phyloP scores from a whole-genome alignment of 2,888 invertebrate genomes.

The Phortica magna region DNA sequence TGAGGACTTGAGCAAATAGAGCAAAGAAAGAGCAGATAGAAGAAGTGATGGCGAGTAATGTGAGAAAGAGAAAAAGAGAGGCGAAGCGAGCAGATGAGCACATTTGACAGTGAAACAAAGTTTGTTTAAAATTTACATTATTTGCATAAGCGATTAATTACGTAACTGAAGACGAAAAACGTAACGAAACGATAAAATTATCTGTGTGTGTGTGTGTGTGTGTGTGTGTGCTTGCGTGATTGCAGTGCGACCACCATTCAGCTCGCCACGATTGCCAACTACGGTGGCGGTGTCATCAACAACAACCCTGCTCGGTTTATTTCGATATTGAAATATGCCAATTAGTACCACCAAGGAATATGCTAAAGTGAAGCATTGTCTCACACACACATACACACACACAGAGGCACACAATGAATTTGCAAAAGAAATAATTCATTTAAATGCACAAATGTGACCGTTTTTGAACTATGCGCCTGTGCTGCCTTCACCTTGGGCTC shows the following conservation, averaged over 20 bases:
- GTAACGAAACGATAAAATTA: slow-evolving; percentile 23
- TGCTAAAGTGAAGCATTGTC: neutral
- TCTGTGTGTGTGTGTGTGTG: neutral
- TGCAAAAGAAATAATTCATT: slow-evolving; percentile 60
- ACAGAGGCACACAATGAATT: slow-evolving; percentile 63
- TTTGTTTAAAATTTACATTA: slow-evolving; percentile 45
- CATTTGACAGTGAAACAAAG: slow-evolving; percentile 41
- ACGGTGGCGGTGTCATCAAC: neutral
- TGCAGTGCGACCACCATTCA: slow-evolving; percentile 23
- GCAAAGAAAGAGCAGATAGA: too few relatives aligned
- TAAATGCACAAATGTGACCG: slow-evolving; percentile 24
- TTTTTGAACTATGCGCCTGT: slow-evolving; percentile 27
- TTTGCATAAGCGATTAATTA: slow-evolving; percentile 71
- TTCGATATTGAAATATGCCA: slow-evolving; percentile 49
- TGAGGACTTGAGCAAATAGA: too few relatives aligned
- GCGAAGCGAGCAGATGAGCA: slow-evolving; percentile 22
- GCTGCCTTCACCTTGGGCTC: slow-evolving; percentile 36
- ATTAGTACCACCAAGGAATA: slow-evolving; percentile 53
- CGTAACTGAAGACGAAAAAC: slow-evolving; percentile 44
- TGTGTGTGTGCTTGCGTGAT: neutral
- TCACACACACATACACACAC: neutral
- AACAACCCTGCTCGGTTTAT: neutral
- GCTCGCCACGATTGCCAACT: neutral
- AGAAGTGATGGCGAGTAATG: neutral
- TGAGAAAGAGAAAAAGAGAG: neutral